Evolutionary conservation across 2,888 invertebrate species (phyloP).

Genomic region (Cantharis rufa): DNA sequence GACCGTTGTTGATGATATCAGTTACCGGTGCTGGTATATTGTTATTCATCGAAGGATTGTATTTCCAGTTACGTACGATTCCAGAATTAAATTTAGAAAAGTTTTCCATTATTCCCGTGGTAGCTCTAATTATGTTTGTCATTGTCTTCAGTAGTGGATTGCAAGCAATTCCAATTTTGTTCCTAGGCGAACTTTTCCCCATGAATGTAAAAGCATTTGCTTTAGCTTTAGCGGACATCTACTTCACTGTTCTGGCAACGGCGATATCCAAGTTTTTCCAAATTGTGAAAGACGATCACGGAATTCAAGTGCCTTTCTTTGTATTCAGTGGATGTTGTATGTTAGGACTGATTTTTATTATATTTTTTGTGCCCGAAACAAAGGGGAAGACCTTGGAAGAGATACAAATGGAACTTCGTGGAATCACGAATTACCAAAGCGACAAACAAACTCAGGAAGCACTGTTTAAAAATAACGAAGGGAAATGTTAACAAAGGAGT

Average conservation of each 20-base stretch:
- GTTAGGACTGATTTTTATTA: conserved; percentile 65
- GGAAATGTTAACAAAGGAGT: not conserved
- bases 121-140: conserved; percentile 54
- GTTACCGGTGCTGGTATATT: conserved; percentile 48
- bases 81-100: conserved; percentile 39
- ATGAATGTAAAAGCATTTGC: conserved; percentile 59
- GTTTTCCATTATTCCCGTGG: conserved; percentile 53
- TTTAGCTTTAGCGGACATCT: conserved; percentile 57
- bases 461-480: not conserved
- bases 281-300: conserved; percentile 61
- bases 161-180: conserved; percentile 57
- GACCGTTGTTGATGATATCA: conserved; percentile 65
- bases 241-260: conserved; percentile 56
- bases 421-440: not conserved
- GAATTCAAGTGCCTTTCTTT: conserved; percentile 68
- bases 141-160: conserved; percentile 56
- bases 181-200: conserved; percentile 60
- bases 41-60: conserved; percentile 49
- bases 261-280: conserved; percentile 56
- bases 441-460: not conserved
- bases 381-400: conserved; percentile 72
- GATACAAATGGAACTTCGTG: conserved; percentile 66
- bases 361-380: conserved; percentile 68
- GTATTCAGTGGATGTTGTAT: conserved; percentile 66
- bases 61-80: conserved; percentile 52